Base-by-base conservation (phyloP, 1,140 invertebrate genomes). In the Bathynomus jamesi region DNA sequence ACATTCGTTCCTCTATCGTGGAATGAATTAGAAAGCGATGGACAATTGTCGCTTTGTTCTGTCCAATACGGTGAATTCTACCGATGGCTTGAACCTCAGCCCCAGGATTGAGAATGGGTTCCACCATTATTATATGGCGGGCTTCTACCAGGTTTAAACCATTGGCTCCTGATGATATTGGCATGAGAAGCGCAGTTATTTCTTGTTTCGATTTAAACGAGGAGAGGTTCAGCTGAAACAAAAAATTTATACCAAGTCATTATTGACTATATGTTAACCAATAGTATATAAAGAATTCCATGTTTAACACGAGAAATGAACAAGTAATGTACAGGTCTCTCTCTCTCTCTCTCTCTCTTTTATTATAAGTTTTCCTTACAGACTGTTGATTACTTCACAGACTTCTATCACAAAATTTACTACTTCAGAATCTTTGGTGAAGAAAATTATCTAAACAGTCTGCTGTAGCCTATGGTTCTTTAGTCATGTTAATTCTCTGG, bases 81-180 rank as follows among this genome's bases (percentile, higher is more conserved):
- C 90, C 90, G 68, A 93, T 88, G 3, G 91, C 91, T 82, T 93
- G 91, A 4, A 88, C 79, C 78, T 92, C 90, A 75, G 89, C 87
- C 2, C 87, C 88, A 11, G 87, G 85, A 81, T 91, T 90, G 0
- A 93, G 81, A 31, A 91, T 84, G 0, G 91, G 91, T 78, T 93
- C 91, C 5, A 90, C 86, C 3, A 93, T 82, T 28, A 93, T 83
- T 0, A 93, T 87, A 82, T 93, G 90, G 11, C 87, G 89, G 1
- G 91, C 91, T 82, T 93, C 91, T 28, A 87, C 89, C 29, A 93
- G 80, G 82, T 93, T 93, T 0, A 93, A 80, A 0, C 91, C 91
- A 81, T 93, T 92, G 0, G 88, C 83, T 13, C 90, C 91, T 65
- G 85, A 85, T 70, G 84, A 81, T 7, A 92, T 81, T 0, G 89